Evolutionary conservation across 2,888 invertebrate genomes (phyloP).

Genomic region (Anaspis maculata): DNA sequence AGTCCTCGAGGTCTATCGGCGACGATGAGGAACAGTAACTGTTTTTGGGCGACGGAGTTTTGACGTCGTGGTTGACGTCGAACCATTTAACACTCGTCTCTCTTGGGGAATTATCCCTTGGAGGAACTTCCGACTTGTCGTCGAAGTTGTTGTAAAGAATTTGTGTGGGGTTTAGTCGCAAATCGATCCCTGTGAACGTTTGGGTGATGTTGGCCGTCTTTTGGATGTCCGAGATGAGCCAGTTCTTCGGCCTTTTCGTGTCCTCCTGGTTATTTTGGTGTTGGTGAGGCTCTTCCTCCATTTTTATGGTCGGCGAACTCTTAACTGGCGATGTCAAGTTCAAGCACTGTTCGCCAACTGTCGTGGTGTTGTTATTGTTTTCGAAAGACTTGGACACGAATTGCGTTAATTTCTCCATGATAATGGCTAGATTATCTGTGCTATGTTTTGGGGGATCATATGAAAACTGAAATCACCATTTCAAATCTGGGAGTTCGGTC

Average conservation of each 20-base stretch:
- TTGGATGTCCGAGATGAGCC: slow-evolving; percentile 38
- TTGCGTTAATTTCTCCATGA: slow-evolving; percentile 84
- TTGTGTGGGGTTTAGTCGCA: slow-evolving; percentile 27
- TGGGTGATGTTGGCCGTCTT: slow-evolving; percentile 13
- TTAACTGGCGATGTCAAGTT: slow-evolving; percentile 25
- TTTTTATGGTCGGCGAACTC: slow-evolving; percentile 26
- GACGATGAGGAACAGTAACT: slow-evolving; percentile 26
- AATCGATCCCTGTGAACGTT: slow-evolving; percentile 34
- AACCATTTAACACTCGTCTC: slow-evolving; percentile 24
- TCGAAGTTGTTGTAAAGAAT: slow-evolving; percentile 6
- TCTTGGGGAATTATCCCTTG: not conserved
- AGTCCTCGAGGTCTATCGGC: slow-evolving; percentile 36
- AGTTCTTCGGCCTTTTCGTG: slow-evolving; percentile 37
- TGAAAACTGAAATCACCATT: slow-evolving; percentile 37
- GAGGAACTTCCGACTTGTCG: slow-evolving; percentile 5
- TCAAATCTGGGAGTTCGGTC: slow-evolving; percentile 36
- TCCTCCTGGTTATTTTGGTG: slow-evolving; percentile 21
- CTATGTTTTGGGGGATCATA: slow-evolving; percentile 33
- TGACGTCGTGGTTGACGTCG: slow-evolving; percentile 23
- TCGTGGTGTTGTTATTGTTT: slow-evolving; percentile 42
- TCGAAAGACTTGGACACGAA: slow-evolving; percentile 85
- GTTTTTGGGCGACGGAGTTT: slow-evolving; percentile 26
- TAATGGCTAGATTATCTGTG: slow-evolving; percentile 30
- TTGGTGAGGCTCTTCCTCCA: slow-evolving; percentile 28
- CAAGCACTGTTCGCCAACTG: slow-evolving; percentile 29